Evolutionary conservation across 35 echinoderm and acorn worm genomes (phyloP).

Genomic region (Lytechinus variegatus): DNA sequence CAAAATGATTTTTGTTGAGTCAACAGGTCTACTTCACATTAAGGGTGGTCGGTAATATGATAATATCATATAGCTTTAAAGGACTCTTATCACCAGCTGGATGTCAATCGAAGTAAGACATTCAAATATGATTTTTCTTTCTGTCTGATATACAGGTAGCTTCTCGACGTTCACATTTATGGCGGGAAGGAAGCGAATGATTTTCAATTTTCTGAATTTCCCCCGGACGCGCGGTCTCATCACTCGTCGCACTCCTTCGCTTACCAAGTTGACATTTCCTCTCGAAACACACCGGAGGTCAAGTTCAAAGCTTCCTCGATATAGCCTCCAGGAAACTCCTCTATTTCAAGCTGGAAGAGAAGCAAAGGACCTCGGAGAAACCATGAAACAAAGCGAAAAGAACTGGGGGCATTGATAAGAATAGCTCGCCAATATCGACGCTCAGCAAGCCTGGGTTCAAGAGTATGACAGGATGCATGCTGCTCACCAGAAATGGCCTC

Average conservation of each 20-base stretch:
- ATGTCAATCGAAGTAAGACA: not conserved
- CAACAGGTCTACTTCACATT: no score
- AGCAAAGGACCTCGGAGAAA: not conserved
- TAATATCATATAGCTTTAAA: no score
- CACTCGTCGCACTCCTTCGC: not conserved
- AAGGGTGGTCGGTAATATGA: no score
- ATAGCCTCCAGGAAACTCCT: not conserved
- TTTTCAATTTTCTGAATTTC: conserved; percentile 20
- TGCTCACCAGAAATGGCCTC: not conserved
- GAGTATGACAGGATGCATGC: not conserved
- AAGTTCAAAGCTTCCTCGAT: not conserved
- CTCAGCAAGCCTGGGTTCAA: not conserved
- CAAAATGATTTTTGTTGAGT: no score
- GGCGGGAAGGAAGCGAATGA: not conserved
- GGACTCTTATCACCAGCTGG: no score
- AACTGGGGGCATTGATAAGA: not conserved
- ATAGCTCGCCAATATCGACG: not conserved
- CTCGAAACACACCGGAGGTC: not conserved
- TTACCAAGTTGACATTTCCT: conserved; percentile 4
- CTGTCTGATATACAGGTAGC: not conserved
- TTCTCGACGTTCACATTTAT: not conserved
- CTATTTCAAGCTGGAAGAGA: not conserved
- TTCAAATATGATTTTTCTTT: not conserved
- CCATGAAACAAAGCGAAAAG: not conserved
- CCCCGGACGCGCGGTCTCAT: not conserved